Evolutionary conservation across 1,140 invertebrate species (phyloP).

Genomic region (Anastatus disparis): DNA sequence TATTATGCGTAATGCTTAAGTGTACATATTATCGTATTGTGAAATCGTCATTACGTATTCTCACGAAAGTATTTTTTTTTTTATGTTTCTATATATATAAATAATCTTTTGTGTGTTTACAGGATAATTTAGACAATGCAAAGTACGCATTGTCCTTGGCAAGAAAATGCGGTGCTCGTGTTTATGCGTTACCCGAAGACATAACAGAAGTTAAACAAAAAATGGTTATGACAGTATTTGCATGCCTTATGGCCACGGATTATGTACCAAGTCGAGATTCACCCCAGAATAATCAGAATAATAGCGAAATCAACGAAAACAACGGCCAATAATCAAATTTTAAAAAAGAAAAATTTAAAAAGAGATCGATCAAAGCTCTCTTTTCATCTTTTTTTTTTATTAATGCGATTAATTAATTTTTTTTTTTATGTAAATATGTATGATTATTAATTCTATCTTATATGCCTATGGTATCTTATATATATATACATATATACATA

Average conservation of each 20-base stretch:
- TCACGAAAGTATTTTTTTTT: too few species aligned
- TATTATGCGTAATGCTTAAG: too few species aligned
- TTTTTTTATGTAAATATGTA: constrained; percentile 20
- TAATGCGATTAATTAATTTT: too few species aligned
- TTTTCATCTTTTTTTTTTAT: too few species aligned
- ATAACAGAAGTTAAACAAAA: constrained; percentile 98
- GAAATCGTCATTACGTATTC: neutral
- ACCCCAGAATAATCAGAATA: constrained; percentile 56
- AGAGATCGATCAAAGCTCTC: too few species aligned
- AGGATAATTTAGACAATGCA: constrained; percentile 96
- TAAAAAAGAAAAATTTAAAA: too few species aligned
- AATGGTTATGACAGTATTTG: constrained; percentile 99
- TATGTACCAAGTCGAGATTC: constrained; percentile 89
- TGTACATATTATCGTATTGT: neutral
- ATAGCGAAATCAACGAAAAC: constrained; percentile 46
- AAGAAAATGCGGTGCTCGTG: constrained; percentile 94
- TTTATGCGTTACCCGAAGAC: constrained; percentile 99
- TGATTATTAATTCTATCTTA: constrained; percentile 7
- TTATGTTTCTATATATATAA: too few species aligned
- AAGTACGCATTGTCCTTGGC: constrained; percentile 99
- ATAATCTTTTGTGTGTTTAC: constrained; percentile 46
- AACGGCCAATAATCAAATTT: constrained; percentile 55
- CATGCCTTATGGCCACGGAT: constrained; percentile 97
- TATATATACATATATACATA: too few species aligned
- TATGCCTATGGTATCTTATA: too few species aligned